Evolutionary conservation across 2,797 vertebrate genomes (phyloP).

Genomic region (Argyrosomus regius): DNA sequence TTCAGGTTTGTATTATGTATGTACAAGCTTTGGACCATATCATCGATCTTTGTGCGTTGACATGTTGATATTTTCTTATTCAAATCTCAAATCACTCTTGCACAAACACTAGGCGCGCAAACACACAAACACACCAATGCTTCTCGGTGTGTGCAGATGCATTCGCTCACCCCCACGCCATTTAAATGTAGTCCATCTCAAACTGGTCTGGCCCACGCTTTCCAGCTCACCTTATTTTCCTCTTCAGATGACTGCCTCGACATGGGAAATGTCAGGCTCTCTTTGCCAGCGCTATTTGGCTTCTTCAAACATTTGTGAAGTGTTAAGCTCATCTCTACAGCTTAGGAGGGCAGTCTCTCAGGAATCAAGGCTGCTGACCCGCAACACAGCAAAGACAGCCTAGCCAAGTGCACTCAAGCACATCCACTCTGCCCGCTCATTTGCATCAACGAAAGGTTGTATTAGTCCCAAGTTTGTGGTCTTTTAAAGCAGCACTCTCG

Average conservation of each 20-base stretch:
- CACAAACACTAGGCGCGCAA: constrained; percentile 28
- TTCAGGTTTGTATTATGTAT: constrained; percentile 68
- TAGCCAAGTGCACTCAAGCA: constrained; percentile 71
- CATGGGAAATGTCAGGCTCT: constrained; percentile 82
- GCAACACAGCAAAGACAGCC: constrained; percentile 69
- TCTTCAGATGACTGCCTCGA: constrained; percentile 75
- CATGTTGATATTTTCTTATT: constrained; percentile 54
- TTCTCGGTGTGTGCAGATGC: constrained; percentile 27
- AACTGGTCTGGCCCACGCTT: constrained; percentile 58
- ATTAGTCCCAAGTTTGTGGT: constrained; percentile 75
- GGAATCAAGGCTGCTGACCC: constrained; percentile 77
- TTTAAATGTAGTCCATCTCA: constrained; percentile 70
- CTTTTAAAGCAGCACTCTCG: constrained; percentile 67
- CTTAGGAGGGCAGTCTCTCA: constrained; percentile 76
- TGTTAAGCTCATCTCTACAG: constrained; percentile 80
- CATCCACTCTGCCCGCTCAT: constrained; percentile 68
- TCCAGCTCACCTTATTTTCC: constrained; percentile 69
- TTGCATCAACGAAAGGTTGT: constrained; percentile 75
- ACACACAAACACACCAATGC: constrained; percentile 21
- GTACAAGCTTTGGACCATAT: constrained; percentile 52
- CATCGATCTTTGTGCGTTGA: constrained; percentile 61
- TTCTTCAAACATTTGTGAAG: constrained; percentile 85
- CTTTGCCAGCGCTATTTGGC: constrained; percentile 72
- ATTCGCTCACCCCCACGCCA: constrained; percentile 44
- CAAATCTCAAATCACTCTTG: constrained; percentile 44